Evolutionary conservation across 2,113 vertebrate species (phyloP).

Genomic region (Chinchilla lanigera): DNA sequence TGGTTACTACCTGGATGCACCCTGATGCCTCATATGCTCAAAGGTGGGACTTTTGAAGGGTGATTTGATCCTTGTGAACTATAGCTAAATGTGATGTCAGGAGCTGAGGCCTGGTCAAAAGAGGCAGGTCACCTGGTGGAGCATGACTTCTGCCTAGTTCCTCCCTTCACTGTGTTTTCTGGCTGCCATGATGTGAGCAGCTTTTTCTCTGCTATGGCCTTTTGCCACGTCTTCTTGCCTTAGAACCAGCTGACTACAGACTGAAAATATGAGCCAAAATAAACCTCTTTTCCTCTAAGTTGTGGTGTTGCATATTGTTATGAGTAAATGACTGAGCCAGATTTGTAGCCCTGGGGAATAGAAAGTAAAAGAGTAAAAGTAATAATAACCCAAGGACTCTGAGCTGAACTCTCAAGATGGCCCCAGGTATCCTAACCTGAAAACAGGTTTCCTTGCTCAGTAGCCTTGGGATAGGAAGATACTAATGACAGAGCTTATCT

Average conservation of each 20-base stretch:
- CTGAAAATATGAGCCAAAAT: not conserved
- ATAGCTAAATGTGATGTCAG: not conserved
- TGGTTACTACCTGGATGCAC: not conserved
- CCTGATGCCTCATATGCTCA: not conserved
- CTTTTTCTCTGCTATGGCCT: not conserved
- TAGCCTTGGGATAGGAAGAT: not conserved
- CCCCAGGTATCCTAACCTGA: not conserved
- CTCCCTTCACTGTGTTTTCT: not conserved
- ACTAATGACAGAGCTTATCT: not conserved
- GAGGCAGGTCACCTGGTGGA: not conserved
- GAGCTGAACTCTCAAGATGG: not conserved
- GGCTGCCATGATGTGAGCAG: not conserved
- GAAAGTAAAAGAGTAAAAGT: not conserved
- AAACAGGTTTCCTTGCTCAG: not conserved
- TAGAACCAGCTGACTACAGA: not conserved
- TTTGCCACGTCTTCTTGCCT: not conserved
- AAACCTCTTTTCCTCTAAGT: not conserved
- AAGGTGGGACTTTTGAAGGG: not conserved
- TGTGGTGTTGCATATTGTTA: not conserved
- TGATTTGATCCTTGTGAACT: not conserved
- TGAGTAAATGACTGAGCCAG: not conserved
- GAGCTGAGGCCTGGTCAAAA: not conserved
- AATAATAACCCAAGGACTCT: not conserved
- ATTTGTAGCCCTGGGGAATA: not conserved
- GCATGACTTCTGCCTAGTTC: not conserved